Base-by-base conservation (phyloP, 2,797 vertebrate species). In the Erethizon dorsatum region DNA sequence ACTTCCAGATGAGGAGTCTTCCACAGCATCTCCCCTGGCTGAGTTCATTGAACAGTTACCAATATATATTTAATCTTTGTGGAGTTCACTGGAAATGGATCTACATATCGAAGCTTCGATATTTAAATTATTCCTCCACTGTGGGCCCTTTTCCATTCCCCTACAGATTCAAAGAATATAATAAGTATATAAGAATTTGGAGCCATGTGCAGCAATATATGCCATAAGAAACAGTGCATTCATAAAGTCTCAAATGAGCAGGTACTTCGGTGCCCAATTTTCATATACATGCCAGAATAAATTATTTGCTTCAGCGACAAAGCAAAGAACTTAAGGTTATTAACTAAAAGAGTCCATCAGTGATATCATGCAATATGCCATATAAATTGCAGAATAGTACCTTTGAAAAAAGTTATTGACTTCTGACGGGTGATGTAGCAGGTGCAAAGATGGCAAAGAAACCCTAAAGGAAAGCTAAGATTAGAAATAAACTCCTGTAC, bases 401-500 rank as follows among this genome's bases (percentile, higher is more conserved):
- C 88, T 97, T 87, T 85, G 75, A 52, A 94, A 91, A 97, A 89
- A 96, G 37, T 94, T 94, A 92, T 33, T 87, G 80, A 97, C 75
- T 96, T 90, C 47, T 96, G 83, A 95, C 57, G 61, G 83, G 78
- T 77, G 96, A 97, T 93, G 77, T 88, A 89, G 86, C 94, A 97
- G 97, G 94, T 97, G 95, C 83, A 97, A 94, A 90, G 89, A 96
- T 83, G 61, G 79, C 88, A 96, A 92, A 92, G 95, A 97, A 97
- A 92, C 92, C 57, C 83, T 88, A 95, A 90, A 94, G 95, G 92
- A 90, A 97, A 90, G 69, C 83, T 97, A 91, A 96, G 88, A 96
- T 96, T 90, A 94, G 61, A 97, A 97, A 98, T 97, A 97, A 96
- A 88, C 94, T 91, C 92, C 52, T 92, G 37, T 73, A 87, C 95